Base-by-base conservation (phyloP, 2,797 vertebrate genomes). In the Champsocephalus esox region DNA sequence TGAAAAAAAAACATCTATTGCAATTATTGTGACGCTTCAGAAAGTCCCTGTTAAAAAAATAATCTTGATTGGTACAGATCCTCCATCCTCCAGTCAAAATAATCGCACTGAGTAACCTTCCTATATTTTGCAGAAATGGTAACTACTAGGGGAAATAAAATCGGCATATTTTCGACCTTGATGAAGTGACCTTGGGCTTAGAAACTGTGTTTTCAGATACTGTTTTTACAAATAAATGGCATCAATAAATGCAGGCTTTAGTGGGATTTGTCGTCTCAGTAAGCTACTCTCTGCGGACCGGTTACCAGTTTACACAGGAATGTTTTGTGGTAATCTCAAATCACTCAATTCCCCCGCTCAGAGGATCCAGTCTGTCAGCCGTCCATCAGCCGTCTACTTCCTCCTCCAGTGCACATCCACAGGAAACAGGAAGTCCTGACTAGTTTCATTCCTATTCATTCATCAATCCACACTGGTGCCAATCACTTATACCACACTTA, bases 341-440 rank as follows among this genome's bases (percentile, higher is more conserved):
- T 82, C 81, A 77, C 71, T 88, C 85, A 73, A n/a, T 70, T 62
- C 78, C 1, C 9, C 60, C 45, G 46, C 79, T 79, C 70, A 66
- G 73, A 82, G 78, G 76, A 87, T 83, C 72, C 52, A 21, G 61
- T 57, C 81, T 80, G 83, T 89, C 90, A 81, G 50, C 45, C 54
- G 34, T 79, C 75, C 73, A 21, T 85, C 84, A 79, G 57, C 70
- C 64, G 80, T 59, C 60, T 34, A 79, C 77, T 88, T 91, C 89
- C 91, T 84, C 78, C 77, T 89, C 86, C 81, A 68, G 65, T 66
- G 87, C 77, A 71, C 63, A 79, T 81, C 67, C 60, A 64, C 88
- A 76, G 89, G 85, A 91, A 92, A 77, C 87, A 88, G 88, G 89
- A 91, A 82, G 85, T 82, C 50, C 52, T 44, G 34, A 70, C 54